Conservation (phyloP, 2,113 vertebrate genomes). For the Scomber japonicus region DNA sequence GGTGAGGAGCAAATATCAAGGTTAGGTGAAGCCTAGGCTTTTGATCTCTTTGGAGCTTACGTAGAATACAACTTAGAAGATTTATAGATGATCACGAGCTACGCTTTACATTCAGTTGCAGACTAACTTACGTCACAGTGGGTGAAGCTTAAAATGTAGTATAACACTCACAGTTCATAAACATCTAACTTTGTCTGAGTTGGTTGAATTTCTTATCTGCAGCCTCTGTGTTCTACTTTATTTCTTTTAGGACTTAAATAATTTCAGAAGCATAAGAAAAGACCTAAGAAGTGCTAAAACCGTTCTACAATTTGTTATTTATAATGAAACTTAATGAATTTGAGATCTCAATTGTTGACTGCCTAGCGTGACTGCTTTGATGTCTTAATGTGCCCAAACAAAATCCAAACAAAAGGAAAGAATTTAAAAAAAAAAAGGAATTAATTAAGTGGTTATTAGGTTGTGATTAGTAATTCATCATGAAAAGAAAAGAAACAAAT, state of each 20-base stretch:
- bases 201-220: conserved; percentile 22
- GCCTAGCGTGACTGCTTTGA: conserved; percentile 48
- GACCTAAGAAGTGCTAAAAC: conserved; percentile 22
- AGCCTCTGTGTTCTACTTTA: conserved; percentile 5
- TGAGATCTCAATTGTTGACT: conserved; percentile 47
- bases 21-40: conserved; percentile 50
- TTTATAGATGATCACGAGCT: conserved; percentile 36
- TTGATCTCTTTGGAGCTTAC: conserved; percentile 39
- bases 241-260: conserved; percentile 17
- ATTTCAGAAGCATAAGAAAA: conserved; percentile 13
- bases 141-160: not conserved
- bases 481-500: conserved; percentile 26
- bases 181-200: conserved; percentile 9
- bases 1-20: conserved; percentile 44
- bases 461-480: conserved; percentile 26
- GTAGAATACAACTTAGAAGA: conserved; percentile 8
- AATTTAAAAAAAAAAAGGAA: conserved; percentile 17
- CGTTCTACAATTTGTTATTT: conserved; percentile 28
- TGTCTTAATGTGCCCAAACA: conserved; percentile 54
- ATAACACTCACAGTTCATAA: conserved; percentile 4
- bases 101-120: conserved; percentile 11
- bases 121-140: not conserved
- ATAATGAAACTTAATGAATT: conserved; percentile 51
- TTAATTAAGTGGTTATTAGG: conserved; percentile 44
- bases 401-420: conserved; percentile 45